A percentile compares a stretch with the other conserved stretches of the same genome.
phyloP scores from a whole-genome alignment of 2,888 invertebrate species.

The Pyralis farinalis region DNA sequence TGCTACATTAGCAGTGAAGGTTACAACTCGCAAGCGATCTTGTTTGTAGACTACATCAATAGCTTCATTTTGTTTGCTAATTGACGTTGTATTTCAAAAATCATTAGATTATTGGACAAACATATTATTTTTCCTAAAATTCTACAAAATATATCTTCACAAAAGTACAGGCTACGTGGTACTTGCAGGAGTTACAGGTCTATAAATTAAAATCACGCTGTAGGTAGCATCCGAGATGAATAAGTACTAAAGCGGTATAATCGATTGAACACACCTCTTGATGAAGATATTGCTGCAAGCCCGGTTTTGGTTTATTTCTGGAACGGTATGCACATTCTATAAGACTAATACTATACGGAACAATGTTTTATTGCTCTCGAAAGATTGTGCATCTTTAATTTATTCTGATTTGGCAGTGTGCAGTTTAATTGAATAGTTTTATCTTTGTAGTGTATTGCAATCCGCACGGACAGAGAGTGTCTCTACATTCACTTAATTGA shows the following conservation, averaged over 20 bases:
- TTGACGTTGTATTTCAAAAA: too few species aligned
- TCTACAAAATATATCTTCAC: slow-evolving; percentile 21
- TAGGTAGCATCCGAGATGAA: slow-evolving; percentile 24
- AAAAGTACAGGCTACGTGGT: slow-evolving; percentile 24
- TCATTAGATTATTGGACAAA: too few species aligned
- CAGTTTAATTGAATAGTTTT: too few species aligned
- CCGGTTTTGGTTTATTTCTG: slow-evolving; percentile 65
- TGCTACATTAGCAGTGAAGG: too few species aligned
- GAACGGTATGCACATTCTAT: slow-evolving; percentile 28
- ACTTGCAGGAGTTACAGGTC: slow-evolving; percentile 16
- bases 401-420: neutral
- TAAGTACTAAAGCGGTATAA: slow-evolving; percentile 51
- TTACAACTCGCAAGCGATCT: too few species aligned
- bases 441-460: too few species aligned
- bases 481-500: too few species aligned
- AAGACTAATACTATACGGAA: neutral
- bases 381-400: neutral
- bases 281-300: slow-evolving; percentile 70
- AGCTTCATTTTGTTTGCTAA: too few species aligned
- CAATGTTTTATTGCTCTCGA: neutral
- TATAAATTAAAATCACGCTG: slow-evolving; percentile 23
- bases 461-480: too few species aligned
- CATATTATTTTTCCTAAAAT: too few species aligned
- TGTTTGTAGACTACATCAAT: too few species aligned
- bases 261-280: slow-evolving; percentile 75